Percentiles rank a stretch among this genome's conserved stretches.
Evolutionary conservation across 1,140 invertebrate species (phyloP).

Genomic region (Calliopsis andreniformis): DNA sequence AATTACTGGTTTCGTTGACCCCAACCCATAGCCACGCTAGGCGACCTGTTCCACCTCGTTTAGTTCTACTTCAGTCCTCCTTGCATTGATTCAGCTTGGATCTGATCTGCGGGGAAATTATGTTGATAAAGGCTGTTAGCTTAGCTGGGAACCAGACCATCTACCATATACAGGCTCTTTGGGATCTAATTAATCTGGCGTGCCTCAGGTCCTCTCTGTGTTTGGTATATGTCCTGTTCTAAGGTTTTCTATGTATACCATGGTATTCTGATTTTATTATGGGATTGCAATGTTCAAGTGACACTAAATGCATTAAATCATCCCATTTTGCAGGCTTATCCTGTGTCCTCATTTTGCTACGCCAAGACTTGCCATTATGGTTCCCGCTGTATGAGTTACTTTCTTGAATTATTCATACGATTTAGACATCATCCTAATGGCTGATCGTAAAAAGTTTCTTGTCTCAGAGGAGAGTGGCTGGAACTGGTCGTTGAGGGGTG

Average conservation of each 20-base stretch:
- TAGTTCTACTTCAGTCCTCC: not conserved
- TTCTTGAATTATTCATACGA: not conserved
- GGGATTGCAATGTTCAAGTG: not conserved
- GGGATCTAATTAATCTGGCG: slow-evolving; percentile 3
- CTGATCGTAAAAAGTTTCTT: slow-evolving; percentile 23
- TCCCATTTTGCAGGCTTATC: not conserved
- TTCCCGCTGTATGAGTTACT: not conserved
- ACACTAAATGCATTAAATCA: too few species aligned
- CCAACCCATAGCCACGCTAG: not conserved
- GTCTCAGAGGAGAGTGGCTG: not conserved
- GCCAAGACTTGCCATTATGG: not conserved
- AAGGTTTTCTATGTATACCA: too few species aligned
- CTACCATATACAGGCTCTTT: not conserved
- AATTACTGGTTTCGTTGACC: slow-evolving; percentile 6
- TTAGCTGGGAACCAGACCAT: not conserved
- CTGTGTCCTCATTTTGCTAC: not conserved
- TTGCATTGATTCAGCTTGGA: not conserved
- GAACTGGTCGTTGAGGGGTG: not conserved
- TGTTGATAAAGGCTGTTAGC: not conserved
- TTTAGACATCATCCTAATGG: not conserved
- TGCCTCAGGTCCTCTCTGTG: not conserved
- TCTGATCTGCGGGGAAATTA: not conserved
- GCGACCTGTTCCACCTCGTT: slow-evolving; percentile 7
- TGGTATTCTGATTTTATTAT: too few species aligned
- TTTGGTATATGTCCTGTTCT: too few species aligned